Base-by-base conservation (phyloP, 2,797 vertebrate species). In the Tapirus indicus region DNA sequence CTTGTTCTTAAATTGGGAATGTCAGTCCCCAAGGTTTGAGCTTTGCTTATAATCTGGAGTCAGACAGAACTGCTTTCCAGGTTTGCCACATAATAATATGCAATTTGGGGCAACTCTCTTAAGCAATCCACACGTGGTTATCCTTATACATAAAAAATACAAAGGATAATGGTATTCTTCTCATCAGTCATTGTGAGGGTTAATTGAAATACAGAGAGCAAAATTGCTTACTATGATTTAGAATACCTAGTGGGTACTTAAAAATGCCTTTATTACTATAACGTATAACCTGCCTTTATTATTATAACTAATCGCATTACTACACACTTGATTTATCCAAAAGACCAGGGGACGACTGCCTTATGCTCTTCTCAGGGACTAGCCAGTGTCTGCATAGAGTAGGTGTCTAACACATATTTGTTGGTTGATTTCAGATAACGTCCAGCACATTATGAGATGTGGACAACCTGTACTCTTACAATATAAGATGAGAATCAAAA, bases 181-280 rank as follows among this genome's bases (percentile, higher is more conserved):
- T 60, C 25, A 25, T n/a, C 14, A 89, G 52, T 89, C 52, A 49
- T 80, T 71, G 38, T 77, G 56, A 89, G 58, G n/a, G 38, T 58
- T 85, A 83, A 79, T 4, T 69, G 23, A 90, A 87, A 77, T 62
- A 82, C 18, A 68, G 23, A 69, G 6, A 60, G 29, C 0, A 91
- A 91, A 80, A 60, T n/a, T 49, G 54, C 5, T 86, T 82, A 52
- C 25, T 21, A 52, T 60, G 35, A 64, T 49, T 93, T 79, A 85
- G 23, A 80, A 80, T 44, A 74, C 0, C 38, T 49, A 44, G 25
- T 13, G 62, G 5, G 3, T 72, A 14, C n/a, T 94, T 84, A 2
- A 82, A 92, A 90, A 88, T 69, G n/a, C 17, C 10, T 56, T 49
- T 58, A 75, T 88, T 58, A 80, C 64, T 91, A 54, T 44, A 90